Base-by-base conservation (phyloP, 2,113 vertebrate species). In the Struthidea cinerea region DNA sequence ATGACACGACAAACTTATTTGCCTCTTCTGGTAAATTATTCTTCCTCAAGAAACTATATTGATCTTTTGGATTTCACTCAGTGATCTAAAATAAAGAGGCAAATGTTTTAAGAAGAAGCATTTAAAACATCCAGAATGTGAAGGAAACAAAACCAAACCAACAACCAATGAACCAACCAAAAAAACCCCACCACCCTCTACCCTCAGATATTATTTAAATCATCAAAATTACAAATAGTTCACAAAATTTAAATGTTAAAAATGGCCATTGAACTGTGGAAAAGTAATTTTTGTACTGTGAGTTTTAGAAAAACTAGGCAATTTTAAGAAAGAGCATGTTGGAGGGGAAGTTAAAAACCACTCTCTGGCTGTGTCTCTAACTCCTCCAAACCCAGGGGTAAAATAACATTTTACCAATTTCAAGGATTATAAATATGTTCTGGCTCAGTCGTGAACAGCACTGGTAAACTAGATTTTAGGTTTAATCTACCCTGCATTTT, bases 141-240 rank as follows among this genome's bases (percentile, higher is more conserved):
- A 65, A 21, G 7, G 7, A 70, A 52, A 37, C 2, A 53, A 64
- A 24, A n/a, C 2, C 3, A 10, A 94, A 46, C 3, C 4, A 64
- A 7, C 35, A 33, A 33, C 4, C 3, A 55, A 17, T 3, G 6
- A 57, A 21, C 7, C 15, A 41, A 16, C 3, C 3, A 28, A 55
- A 14, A 13, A 50, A 49, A 57, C 3, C 9, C 7, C 18, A 16
- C 3, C 6, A 5, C 1, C 11, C 1, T 13, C 3, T 1, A 46
- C 4, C 3, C 16, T 68, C 22, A 50, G 11, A 20, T 53, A 28
- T 35, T 21, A 53, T 13, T n/a, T 15, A 79, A 71, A 22, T 60
- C 8, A 85, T 10, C 4, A 82, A 64, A 56, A 64, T 9, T 26
- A 1, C 5, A 67, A 30, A 32, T 7, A 47, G 6, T 33, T 89